phyloP scores from a whole-genome alignment of 2,113 vertebrate species.

The Ageneiosus marmoratus region DNA sequence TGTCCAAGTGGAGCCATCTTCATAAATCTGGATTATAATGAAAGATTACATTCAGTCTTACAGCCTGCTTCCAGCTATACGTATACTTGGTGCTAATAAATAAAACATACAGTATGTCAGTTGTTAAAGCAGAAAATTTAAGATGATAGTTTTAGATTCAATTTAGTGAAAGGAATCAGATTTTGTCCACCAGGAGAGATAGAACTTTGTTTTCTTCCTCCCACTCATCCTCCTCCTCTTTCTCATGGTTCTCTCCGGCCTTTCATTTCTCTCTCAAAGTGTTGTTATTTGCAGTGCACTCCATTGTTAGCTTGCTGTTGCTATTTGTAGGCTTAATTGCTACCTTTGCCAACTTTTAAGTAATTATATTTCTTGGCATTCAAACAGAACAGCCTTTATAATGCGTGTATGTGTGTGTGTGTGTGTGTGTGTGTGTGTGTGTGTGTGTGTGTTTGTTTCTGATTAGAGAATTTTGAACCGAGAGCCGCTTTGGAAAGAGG shows the following conservation, averaged over 20 bases:
- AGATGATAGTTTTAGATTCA: neutral
- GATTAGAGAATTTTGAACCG: neutral
- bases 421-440: no score
- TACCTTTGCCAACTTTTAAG: slow-evolving; percentile 20
- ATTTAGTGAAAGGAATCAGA: neutral
- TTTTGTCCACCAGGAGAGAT: neutral
- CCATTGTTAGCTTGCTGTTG: slow-evolving; percentile 18
- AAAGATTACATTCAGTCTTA: neutral
- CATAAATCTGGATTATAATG: neutral
- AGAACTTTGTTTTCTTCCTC: neutral
- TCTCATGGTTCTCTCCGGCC: neutral
- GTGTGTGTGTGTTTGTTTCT: slow-evolving; percentile 8
- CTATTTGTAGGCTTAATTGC: slow-evolving; percentile 42
- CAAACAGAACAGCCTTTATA: neutral
- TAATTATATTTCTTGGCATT: slow-evolving; percentile 25
- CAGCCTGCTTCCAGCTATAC: neutral
- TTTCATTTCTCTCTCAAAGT: slow-evolving; percentile 28
- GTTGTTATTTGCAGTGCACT: slow-evolving; percentile 12
- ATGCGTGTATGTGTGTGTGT: no score
- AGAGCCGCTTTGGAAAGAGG: neutral
- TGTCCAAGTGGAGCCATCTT: no score
- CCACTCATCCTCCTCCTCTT: neutral
- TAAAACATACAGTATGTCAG: neutral
- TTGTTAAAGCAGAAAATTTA: neutral
- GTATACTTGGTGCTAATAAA: neutral